These are phyloP conservation scores for Porites evermanni DNA, from an alignment of 92 coral and sea anemone genomes.

Conservation along the genomic window DNA sequence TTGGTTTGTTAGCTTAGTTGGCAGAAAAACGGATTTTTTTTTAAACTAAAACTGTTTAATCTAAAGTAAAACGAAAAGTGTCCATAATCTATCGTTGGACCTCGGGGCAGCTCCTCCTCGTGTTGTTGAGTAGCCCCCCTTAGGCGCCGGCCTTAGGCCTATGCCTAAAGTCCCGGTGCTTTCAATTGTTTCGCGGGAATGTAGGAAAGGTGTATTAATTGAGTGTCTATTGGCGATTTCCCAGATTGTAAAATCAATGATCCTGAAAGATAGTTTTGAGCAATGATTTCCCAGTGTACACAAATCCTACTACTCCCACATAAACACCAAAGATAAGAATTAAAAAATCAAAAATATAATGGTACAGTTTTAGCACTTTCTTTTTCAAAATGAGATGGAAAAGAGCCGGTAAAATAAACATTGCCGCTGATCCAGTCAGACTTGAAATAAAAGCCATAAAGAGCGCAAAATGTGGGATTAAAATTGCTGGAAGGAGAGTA, in stretches of 20 bases:
- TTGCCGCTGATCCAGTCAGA: no score
- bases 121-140: neutral
- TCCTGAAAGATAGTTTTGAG: no score
- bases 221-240: no score
- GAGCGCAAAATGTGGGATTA: slow-evolving; percentile 15
- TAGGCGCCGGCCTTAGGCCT: neutral
- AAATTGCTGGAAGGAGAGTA: neutral
- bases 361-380: neutral
- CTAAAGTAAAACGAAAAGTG: no score
- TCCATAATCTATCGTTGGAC: no score
- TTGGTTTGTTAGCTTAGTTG: no score
- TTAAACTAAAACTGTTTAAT: no score
- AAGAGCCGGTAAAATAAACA: neutral
- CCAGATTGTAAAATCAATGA: no score
- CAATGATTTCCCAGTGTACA: neutral
- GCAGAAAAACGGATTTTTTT: no score
- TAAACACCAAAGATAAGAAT: neutral
- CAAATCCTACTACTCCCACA: neutral
- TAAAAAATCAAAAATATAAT: neutral
- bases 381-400: neutral
- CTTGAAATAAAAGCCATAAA: neutral
- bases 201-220: neutral
- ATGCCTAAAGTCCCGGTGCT: neutral
- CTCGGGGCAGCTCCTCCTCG: no score
- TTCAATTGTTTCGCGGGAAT: neutral